These are phyloP conservation scores for Neostethus bicornis DNA, from an alignment of 2,797 vertebrate species.

Conservation along the genomic window DNA sequence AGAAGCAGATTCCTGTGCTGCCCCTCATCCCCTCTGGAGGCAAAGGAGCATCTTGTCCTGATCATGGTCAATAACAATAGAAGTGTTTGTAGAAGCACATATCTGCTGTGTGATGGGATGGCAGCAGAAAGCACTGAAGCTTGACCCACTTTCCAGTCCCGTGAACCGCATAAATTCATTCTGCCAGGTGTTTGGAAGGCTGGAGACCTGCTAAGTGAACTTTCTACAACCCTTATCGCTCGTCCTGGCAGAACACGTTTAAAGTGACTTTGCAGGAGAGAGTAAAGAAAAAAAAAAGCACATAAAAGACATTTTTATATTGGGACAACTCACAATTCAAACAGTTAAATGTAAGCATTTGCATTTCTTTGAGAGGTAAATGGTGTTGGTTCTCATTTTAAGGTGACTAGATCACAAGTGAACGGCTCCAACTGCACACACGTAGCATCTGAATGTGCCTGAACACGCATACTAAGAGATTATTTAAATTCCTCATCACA, in stretches of 20 bases:
- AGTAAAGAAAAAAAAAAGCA: not conserved
- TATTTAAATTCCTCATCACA: not conserved
- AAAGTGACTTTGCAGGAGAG: not conserved
- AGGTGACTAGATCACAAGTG: not conserved
- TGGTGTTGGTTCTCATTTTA: not conserved
- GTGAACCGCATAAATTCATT: slow-evolving; percentile 48
- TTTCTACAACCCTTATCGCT: not conserved
- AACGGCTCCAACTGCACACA: not conserved
- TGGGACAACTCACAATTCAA: not conserved
- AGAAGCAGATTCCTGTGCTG: slow-evolving; percentile 35
- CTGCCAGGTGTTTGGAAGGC: slow-evolving; percentile 44
- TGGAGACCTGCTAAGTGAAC: slow-evolving; percentile 21
- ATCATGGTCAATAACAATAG: slow-evolving; percentile 45
- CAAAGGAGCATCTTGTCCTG: slow-evolving; percentile 20
- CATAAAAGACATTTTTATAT: not conserved
- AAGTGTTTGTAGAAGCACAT: slow-evolving; percentile 48
- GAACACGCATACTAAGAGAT: not conserved
- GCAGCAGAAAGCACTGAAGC: slow-evolving; percentile 34
- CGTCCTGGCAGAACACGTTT: not conserved
- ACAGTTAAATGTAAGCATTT: not conserved
- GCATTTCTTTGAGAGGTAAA: not conserved
- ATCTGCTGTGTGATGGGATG: slow-evolving; percentile 39
- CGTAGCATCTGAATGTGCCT: not conserved
- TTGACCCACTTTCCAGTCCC: slow-evolving; percentile 62
- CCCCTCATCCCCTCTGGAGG: slow-evolving; percentile 9